Conservation (phyloP, 2,797 vertebrate species). For the Mormyrops boulengeri region DNA sequence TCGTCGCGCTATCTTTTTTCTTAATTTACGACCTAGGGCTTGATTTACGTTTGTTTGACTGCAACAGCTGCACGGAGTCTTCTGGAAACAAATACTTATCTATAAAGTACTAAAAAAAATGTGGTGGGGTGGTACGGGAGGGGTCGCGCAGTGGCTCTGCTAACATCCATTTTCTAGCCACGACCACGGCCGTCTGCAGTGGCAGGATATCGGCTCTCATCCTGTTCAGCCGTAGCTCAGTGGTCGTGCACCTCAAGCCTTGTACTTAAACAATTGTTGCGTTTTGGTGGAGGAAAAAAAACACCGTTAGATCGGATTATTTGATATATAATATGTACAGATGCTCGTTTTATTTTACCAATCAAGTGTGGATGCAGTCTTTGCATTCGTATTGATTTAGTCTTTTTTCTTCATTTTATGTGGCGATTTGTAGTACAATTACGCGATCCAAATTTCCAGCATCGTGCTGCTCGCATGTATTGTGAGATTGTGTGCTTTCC, state of each 20-base stretch:
- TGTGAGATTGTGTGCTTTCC: background rate
- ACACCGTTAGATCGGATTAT: background rate
- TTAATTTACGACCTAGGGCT: background rate
- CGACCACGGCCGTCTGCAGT: background rate
- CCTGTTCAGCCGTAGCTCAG: background rate
- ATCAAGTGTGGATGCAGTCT: background rate
- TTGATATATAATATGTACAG: background rate
- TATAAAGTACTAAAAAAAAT: constrained; percentile 11
- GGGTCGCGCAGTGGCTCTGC: constrained; percentile 7
- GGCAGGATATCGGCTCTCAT: background rate
- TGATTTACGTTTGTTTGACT: constrained; percentile 7
- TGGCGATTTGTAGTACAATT: background rate
- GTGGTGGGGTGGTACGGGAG: constrained; percentile 5
- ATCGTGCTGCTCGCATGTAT: background rate
- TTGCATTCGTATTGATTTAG: background rate
- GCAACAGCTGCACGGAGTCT: constrained; percentile 19
- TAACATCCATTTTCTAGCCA: constrained; percentile 12
- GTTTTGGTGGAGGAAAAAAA: background rate
- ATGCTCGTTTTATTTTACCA: background rate
- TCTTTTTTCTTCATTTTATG: background rate
- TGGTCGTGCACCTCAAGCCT: background rate
- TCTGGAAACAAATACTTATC: constrained; percentile 11
- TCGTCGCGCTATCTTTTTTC: background rate
- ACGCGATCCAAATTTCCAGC: background rate
- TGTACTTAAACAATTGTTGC: constrained; percentile 1